Base-by-base conservation (phyloP, 2,888 invertebrate genomes). In the Cantharis lateralis region DNA sequence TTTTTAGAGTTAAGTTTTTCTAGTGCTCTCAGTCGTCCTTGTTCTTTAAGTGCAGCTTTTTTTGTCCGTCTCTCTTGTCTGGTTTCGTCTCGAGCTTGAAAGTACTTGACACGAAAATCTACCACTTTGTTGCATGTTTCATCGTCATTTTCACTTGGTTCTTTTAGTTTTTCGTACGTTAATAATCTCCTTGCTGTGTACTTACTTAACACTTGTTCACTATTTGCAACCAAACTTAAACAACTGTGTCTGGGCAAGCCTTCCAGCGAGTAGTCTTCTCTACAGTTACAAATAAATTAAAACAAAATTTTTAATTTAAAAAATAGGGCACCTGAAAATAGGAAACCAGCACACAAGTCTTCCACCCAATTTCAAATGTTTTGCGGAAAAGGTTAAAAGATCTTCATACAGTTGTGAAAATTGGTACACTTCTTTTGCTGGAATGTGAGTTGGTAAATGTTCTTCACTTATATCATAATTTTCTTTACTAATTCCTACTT, bases 341-440 rank as follows among this genome's bases (percentile, higher is more conserved):
- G 99, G 99, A 83, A 98, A 93, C 99, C 99, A 99, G 89, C 95
- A 98, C 0, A 99, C 98, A 15, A 99, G 89, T 79, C 96, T 90
- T 0, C 98, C 95, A 5, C 93, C 92, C 5, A 95, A 80, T 81
- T 89, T 91, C 74, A 99, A 90, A 86, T 95, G 93, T 71, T 89
- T 90, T 0, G 95, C 95, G 0, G 97, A 92, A 88, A 98, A 97
- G 83, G 91, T 89, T 62, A 99, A 88, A 68, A 99, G 90, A 88
- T 99, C 99, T 70, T 89, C 89, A 85, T 95, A 96, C 32, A 99
- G 92, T 80, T 95, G 93, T 1, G 94, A 91, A 80, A 99, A 89
- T 13, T 93, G 92, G 86, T 99, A 99, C 76, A 93, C 94, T 64
- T 96, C 91, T 88, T 98, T 96, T 0, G 95, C 92, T 0, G 97